Evolutionary conservation across 30 jellyfish, hydroid and myxozoan species (phyloP).

Genomic region (Hydra vulgaris): DNA sequence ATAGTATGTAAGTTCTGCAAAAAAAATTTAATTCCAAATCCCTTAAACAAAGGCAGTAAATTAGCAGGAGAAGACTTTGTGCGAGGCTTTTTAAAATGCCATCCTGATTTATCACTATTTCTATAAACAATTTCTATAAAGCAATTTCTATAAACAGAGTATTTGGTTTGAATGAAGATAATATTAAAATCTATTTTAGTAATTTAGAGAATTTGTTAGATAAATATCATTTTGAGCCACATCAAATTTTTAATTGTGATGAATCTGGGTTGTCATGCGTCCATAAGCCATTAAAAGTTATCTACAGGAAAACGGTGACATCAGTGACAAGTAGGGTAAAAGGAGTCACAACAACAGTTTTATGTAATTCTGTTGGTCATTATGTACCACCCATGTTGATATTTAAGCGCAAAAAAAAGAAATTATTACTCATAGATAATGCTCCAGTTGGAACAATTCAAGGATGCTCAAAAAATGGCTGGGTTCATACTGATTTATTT

Average conservation of each 20-base stretch:
- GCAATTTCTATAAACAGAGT: slow-evolving; percentile 37
- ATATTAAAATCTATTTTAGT: neutral
- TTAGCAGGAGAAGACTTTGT: slow-evolving; percentile 26
- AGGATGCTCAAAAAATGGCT: too few species aligned
- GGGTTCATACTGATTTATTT: too few species aligned
- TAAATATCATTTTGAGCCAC: slow-evolving; percentile 20
- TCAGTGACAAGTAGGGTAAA: slow-evolving; percentile 43
- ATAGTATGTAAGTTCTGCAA: slow-evolving; percentile 26
- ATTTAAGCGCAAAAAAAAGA: too few species aligned
- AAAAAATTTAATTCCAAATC: slow-evolving; percentile 2
- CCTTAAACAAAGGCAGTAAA: slow-evolving; percentile 12
- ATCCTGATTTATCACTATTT: slow-evolving; percentile 5
- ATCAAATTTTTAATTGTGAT: slow-evolving; percentile 29
- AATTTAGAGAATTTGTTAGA: slow-evolving; percentile 9
- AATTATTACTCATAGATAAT: too few species aligned
- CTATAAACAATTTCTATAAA: slow-evolving; percentile 22
- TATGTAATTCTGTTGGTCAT: too few species aligned
- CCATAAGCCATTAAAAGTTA: slow-evolving; percentile 39
- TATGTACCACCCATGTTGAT: too few species aligned
- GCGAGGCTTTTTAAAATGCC: slow-evolving; percentile 21
- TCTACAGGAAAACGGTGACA: slow-evolving; percentile 21
- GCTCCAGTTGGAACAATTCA: too few species aligned
- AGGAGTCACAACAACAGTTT: slow-evolving; percentile 30
- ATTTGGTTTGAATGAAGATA: slow-evolving; percentile 21
- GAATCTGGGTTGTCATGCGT: slow-evolving; percentile 36